Evolutionary conservation across 92 coral and sea anemone species (phyloP), one percentile per base, ranked within the genome.

Genomic region (Porites lobata): DNA sequence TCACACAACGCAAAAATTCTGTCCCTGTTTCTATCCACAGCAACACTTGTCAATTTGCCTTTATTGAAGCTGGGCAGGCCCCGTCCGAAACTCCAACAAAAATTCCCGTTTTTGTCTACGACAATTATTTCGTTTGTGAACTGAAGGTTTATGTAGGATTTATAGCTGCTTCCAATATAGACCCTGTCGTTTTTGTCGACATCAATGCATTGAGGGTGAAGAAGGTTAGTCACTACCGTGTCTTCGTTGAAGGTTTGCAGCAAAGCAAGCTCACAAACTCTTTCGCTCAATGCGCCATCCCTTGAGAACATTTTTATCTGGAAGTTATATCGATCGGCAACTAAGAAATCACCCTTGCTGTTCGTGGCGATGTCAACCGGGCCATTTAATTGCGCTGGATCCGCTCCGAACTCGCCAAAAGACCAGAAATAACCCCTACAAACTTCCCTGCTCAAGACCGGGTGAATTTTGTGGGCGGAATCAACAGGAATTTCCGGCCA

Each of bases 121-220:
- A 93, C 91, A 29, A 92, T 75, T 43, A 92, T 77, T 85, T 92
- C 95, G 74, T 92, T 92, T 50, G 86, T 63, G 81, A 57, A 72
- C 54, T 81, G 79, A 8, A 65, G 53, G 53, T 61, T 80, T 10
- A 57, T 26, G 1, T 76, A 69, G 29, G 88, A 84, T 81, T 82
- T 85, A 81, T 90, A 90, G 56, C 92, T 90, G 29, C 85, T 92
- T 75, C 94, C 79, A 24, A 91, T 73, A 29, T 92, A 92, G 11
- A 92, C 79, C 54, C 77, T 81, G 78, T 84, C 93, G 65, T 10
- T 56, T 43, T 75, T 76, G 72, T 90, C 95, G 14, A 90, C 85
- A 63, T 87, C 94, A 14, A 92, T 70, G 38, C 90, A 85, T 50
- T 92, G 95, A 7, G 95, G 95, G 14, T 85, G 92, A 8, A 92